These are phyloP conservation scores for Apotomis turbidana DNA, from an alignment of 2,888 invertebrate species.

Conservation along the genomic window DNA sequence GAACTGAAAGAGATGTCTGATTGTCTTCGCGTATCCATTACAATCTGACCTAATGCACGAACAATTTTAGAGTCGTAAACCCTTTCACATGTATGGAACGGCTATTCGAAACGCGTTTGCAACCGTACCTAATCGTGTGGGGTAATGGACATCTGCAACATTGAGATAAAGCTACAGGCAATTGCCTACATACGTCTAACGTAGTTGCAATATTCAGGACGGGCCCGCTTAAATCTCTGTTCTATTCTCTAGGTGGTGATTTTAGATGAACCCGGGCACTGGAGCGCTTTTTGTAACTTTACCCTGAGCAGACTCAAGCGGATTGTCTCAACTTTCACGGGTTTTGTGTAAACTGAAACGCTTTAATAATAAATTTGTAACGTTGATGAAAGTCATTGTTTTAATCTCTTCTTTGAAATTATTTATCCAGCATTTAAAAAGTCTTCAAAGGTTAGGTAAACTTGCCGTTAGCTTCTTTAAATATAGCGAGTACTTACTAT, in stretches of 20 bases:
- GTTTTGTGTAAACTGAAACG: slow-evolving; percentile 16
- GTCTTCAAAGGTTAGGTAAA: neutral
- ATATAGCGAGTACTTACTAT: neutral
- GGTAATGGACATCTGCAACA: slow-evolving; percentile 43
- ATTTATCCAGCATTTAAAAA: neutral
- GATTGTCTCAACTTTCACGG: slow-evolving; percentile 23
- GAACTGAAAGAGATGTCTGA: neutral
- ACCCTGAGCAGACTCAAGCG: slow-evolving; percentile 5
- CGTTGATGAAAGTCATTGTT: slow-evolving; percentile 10
- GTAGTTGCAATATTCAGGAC: slow-evolving; percentile 32
- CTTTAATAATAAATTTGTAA: slow-evolving; percentile 26
- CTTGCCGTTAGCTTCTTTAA: neutral
- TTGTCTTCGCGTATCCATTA: slow-evolving; percentile 23
- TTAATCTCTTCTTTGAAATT: neutral
- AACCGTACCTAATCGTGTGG: slow-evolving; percentile 45
- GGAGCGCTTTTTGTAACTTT: slow-evolving; percentile 27
- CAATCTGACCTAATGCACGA: slow-evolving; percentile 25
- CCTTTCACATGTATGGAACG: slow-evolving; percentile 18
- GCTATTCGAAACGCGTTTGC: slow-evolving; percentile 44
- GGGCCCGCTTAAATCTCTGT: slow-evolving; percentile 31
- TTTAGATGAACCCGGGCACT: slow-evolving; percentile 15
- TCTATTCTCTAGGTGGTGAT: slow-evolving; percentile 26
- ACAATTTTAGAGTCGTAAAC: slow-evolving; percentile 28
- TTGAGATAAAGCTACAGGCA: slow-evolving; percentile 26
- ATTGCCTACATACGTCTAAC: slow-evolving; percentile 21